Base-by-base conservation (phyloP, 2,113 vertebrate genomes). In the Tragelaphus imberbis region DNA sequence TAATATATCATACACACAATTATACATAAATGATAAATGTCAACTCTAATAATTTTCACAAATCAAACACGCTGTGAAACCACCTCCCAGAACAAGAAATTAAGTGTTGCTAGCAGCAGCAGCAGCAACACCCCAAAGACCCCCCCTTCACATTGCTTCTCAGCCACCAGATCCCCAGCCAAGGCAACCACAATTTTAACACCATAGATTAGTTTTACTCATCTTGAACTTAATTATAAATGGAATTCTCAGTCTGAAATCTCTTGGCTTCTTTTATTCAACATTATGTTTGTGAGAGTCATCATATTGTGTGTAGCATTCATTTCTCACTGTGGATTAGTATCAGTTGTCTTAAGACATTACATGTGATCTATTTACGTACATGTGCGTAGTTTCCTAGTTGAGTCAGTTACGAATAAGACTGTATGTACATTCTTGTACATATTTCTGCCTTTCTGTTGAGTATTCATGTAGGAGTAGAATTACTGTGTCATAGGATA, bases 181-280 rank as follows among this genome's bases (percentile, higher is more conserved):
- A 58, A 88, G 53, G 28, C 23, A 81, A 82, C 53, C 58, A 68
- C 33, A 65, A n/a, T 92, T 59, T 30, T 88, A 88, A 90, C 21
- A 53, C 28, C 36, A 40, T 9, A 56, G 58, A 44, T 94, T 71
- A 84, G 25, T 80, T 95, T 92, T 90, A 85, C 15, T 75, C 17
- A n/a, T 90, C 33, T 94, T 90, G 53, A 95, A 81, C 13, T 61
- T 96, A 93, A 71, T 82, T 40, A 49, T 59, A 92, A 97, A n/a
- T 84, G 55, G 28, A 90, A 61, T 90, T 87, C 86, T 94, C 9
- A 40, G 16, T 28, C 16, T 91, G 59, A 94, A 84, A 36, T 71
- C 51, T 81, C 56, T 80, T 92, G 84, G 4, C 6, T 85, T 91
- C 44, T 49, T 97, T 90, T 49, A 61, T 9, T 84, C 40, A 58